A percentile compares a stretch with the other conserved stretches of the same genome.
Evolutionary conservation across 1,140 invertebrate genomes (phyloP).

Genomic region (Calycopis cecrops): DNA sequence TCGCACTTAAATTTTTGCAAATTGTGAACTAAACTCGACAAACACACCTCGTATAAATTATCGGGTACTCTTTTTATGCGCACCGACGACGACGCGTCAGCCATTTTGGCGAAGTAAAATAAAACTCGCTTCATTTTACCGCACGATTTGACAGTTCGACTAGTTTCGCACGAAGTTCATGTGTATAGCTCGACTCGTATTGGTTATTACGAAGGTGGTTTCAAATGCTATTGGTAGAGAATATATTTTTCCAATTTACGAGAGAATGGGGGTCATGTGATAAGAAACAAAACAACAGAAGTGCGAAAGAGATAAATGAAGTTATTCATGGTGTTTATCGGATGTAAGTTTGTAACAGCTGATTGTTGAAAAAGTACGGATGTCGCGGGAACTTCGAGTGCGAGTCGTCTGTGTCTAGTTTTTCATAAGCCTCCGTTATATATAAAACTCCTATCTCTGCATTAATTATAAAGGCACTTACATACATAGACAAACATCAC

Average conservation of each 20-base stretch:
- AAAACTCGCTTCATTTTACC: conserved; percentile 57
- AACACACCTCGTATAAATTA: conserved; percentile 76
- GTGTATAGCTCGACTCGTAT: conserved; percentile 30
- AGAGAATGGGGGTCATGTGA: conserved; percentile 35
- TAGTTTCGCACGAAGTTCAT: conserved; percentile 46
- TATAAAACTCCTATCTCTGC: not conserved
- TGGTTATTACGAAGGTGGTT: conserved; percentile 20
- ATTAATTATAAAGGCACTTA: too few species aligned
- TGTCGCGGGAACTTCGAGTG: conserved; percentile 30
- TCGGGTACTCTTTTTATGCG: conserved; percentile 68
- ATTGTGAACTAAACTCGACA: conserved; percentile 71
- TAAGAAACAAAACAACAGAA: conserved; percentile 36
- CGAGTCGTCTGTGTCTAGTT: not conserved
- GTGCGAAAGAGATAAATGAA: conserved; percentile 34
- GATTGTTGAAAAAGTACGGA: conserved; percentile 15
- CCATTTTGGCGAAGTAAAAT: conserved; percentile 73
- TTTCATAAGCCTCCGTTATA: not conserved
- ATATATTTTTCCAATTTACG: conserved; percentile 19
- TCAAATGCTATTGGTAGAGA: conserved; percentile 17
- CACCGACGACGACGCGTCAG: conserved; percentile 67
- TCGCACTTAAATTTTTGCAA: conserved; percentile 66
- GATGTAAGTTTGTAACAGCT: conserved; percentile 28
- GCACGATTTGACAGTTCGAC: conserved; percentile 36
- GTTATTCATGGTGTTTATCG: conserved; percentile 22
- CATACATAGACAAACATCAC: too few species aligned